These are phyloP conservation scores for Toxotes jaculatrix DNA, from an alignment of 2,113 vertebrate species.

Conservation along the genomic window DNA sequence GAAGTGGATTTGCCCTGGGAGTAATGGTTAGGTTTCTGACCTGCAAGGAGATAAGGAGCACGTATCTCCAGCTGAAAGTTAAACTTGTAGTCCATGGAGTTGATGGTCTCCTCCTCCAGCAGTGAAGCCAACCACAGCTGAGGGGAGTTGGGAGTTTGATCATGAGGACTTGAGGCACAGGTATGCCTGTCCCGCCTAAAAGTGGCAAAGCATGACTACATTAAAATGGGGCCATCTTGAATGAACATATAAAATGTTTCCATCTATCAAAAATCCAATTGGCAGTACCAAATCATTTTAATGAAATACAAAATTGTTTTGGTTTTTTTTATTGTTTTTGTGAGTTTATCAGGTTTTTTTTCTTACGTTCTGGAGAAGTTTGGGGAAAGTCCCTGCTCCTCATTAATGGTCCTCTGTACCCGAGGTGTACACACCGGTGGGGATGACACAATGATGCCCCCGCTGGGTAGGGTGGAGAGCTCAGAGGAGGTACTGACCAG, in stretches of 20 bases:
- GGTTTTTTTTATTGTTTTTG: not conserved
- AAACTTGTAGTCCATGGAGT: slow-evolving; percentile 94
- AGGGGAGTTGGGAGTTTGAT: slow-evolving; percentile 74
- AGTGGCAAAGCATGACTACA: slow-evolving; percentile 25
- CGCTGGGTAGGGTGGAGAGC: slow-evolving; percentile 90
- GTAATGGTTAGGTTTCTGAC: slow-evolving; percentile 72
- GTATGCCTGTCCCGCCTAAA: slow-evolving; percentile 82
- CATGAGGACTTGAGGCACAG: slow-evolving; percentile 62
- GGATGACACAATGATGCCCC: slow-evolving; percentile 89
- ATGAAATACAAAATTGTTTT: not conserved
- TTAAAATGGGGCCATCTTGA: slow-evolving; percentile 12
- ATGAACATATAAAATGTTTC: not conserved
- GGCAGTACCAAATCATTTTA: not conserved
- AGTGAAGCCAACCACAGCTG: slow-evolving; percentile 86
- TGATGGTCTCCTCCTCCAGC: slow-evolving; percentile 89
- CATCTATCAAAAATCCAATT: not conserved
- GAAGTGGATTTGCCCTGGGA: not conserved
- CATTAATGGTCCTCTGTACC: slow-evolving; percentile 87
- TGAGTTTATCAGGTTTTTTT: not conserved
- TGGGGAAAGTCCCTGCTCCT: slow-evolving; percentile 81
- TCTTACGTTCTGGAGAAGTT: slow-evolving; percentile 86
- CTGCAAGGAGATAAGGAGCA: slow-evolving; percentile 92
- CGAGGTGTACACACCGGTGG: slow-evolving; percentile 90
- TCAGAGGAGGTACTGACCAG: slow-evolving; percentile 96
- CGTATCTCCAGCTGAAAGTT: slow-evolving; percentile 96